Percentiles rank a stretch among this genome's conserved stretches.
Evolutionary conservation across 2,888 invertebrate species (phyloP).

Genomic region (Sarcophaga variegata): DNA sequence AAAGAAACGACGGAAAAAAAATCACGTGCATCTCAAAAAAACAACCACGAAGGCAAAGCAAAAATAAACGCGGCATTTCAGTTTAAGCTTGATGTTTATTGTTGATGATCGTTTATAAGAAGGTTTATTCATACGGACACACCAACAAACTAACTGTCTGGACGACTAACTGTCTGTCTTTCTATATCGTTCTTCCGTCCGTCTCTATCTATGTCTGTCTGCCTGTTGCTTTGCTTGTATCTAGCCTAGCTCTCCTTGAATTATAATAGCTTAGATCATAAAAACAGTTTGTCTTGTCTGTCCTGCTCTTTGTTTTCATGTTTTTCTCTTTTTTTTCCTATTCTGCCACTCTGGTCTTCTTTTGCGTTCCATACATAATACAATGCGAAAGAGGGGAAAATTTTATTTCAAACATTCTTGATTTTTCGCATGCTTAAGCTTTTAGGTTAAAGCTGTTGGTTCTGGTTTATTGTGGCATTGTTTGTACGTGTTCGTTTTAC

Average conservation of each 20-base stretch:
- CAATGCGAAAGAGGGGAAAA: slow-evolving; percentile 37
- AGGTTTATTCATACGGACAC: slow-evolving; percentile 38
- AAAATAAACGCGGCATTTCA: slow-evolving; percentile 58
- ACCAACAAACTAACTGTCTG: slow-evolving; percentile 49
- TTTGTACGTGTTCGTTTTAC: slow-evolving; percentile 68
- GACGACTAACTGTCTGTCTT: slow-evolving; percentile 63
- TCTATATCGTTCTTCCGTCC: background rate
- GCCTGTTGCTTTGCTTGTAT: slow-evolving; percentile 6
- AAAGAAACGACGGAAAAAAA: slow-evolving; percentile 28
- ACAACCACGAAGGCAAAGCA: slow-evolving; percentile 18
- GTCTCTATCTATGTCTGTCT: slow-evolving; percentile 20
- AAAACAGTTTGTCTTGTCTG: slow-evolving; percentile 47
- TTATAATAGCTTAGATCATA: slow-evolving; percentile 26
- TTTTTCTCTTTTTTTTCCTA: slow-evolving; percentile 2
- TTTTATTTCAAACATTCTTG: slow-evolving; percentile 44
- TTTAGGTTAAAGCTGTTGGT: slow-evolving; percentile 62
- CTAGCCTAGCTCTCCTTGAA: slow-evolving; percentile 55
- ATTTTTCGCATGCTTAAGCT: slow-evolving; percentile 68
- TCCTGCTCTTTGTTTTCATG: slow-evolving; percentile 40
- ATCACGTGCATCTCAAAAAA: slow-evolving; percentile 61
- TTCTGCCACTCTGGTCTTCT: background rate
- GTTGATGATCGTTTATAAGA: slow-evolving; percentile 68
- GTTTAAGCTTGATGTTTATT: slow-evolving; percentile 66
- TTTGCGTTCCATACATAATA: slow-evolving; percentile 27
- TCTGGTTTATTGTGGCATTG: slow-evolving; percentile 63